Base-by-base conservation (phyloP, 2,113 vertebrate genomes). In the Astur gentilis region DNA sequence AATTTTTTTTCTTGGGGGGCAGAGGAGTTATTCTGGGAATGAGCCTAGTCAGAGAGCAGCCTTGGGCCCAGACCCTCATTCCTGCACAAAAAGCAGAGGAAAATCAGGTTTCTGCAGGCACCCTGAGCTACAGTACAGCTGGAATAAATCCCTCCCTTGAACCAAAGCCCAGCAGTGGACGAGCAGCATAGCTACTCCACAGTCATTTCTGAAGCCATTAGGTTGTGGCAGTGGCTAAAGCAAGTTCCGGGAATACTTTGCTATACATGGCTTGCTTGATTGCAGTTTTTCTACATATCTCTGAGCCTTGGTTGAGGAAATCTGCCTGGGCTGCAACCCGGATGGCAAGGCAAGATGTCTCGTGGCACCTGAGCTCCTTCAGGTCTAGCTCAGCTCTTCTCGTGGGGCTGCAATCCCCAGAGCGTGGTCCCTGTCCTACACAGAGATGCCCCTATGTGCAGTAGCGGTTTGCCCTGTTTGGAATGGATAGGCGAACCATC, bases 1-100 rank as follows among this genome's bases (percentile, higher is more conserved):
- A 81, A 17, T 77, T 94, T 97, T 95, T 96, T 97, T 97, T 96
- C 58, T 73, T 70, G 49, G 27, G 66, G 45, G 34, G 76, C 32
- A 93, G 27, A 86, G 29, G 23, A 93, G 55, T 55, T 91, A 62
- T 96, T 80, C 75, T 77, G 91, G 95, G 96, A 97, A 93, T 88
- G 81, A 96, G 80, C 67, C 83, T 83, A 88, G 66, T 80, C 79
- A 96, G 90, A 87, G 76, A 82, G 72, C 45, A 70, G 94, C n/a
- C 27, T 10, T 62, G 38, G 73, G 45, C 69, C 47, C 90, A 78
- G 79, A 42, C 29, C 42, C 67, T 92, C 52, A 55, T 44, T 95
- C 50, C 47, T 83, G 40, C 69, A n/a, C 49, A 83, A 18, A 93
- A 97, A 83, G 10, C 44, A 34, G 67, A 76, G 67, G 62, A 47